A percentile compares a stretch with the other conserved stretches of the same genome.
phyloP scores from a whole-genome alignment of 2,797 vertebrate species.

The Dermochelys coriacea region DNA sequence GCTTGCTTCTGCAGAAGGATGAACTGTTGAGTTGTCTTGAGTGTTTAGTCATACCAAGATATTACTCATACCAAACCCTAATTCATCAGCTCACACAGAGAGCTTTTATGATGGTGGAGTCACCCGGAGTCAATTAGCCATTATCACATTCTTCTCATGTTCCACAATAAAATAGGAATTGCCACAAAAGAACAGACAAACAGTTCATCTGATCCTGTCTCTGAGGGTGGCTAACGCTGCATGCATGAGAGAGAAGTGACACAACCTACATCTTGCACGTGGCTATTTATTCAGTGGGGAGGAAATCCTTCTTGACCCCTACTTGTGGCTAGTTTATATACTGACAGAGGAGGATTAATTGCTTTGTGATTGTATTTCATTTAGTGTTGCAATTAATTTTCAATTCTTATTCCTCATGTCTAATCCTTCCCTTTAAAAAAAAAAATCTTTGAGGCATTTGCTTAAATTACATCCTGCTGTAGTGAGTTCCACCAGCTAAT shows the following conservation, averaged over 20 bases:
- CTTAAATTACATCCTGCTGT: conserved; percentile 69
- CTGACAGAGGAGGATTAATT: conserved; percentile 32
- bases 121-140: conserved; percentile 68
- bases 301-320: conserved; percentile 34
- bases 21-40: conserved; percentile 46
- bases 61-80: conserved; percentile 40
- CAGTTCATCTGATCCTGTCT: conserved; percentile 43
- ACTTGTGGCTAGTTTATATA: neutral
- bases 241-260: neutral
- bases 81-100: conserved; percentile 62
- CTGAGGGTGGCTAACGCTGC: conserved; percentile 19
- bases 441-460: conserved; percentile 71
- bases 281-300: neutral
- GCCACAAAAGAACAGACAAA: conserved; percentile 50
- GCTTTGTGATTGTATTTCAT: conserved; percentile 58
- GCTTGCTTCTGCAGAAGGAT: conserved; percentile 44
- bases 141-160: conserved; percentile 61
- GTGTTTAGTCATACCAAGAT: conserved; percentile 68
- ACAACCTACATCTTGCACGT: neutral
- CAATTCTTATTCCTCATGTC: neutral
- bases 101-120: conserved; percentile 69
- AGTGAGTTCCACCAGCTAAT: conserved; percentile 58
- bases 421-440: conserved; percentile 41
- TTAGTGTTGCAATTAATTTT: neutral
- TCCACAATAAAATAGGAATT: conserved; percentile 49